Conservation (phyloP, 2,888 invertebrate species). For the Acanthosepion esculentum region DNA sequence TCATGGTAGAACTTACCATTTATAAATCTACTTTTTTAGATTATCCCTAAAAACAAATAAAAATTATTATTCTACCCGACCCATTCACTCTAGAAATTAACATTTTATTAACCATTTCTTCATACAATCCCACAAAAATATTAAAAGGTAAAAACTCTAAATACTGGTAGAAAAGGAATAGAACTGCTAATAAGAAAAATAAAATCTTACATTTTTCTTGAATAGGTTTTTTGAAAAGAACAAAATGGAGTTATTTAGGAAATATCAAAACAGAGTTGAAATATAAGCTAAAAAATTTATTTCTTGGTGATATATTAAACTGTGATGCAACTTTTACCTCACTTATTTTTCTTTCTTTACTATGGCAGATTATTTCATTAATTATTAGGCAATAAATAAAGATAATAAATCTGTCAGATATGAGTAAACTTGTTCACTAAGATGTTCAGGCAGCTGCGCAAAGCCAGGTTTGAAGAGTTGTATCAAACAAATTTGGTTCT, state of each 20-base stretch:
- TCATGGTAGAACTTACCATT: too few relatives aligned
- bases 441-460: not conserved
- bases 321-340: not conserved
- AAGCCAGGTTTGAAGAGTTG: not conserved
- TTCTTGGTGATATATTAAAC: not conserved
- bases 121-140: too few relatives aligned
- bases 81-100: too few relatives aligned
- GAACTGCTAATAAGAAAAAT: too few relatives aligned
- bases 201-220: too few relatives aligned
- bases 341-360: not conserved
- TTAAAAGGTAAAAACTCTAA: too few relatives aligned
- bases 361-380: not conserved
- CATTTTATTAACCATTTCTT: too few relatives aligned
- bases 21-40: too few relatives aligned
- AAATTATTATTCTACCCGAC: too few relatives aligned
- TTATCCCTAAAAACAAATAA: too few relatives aligned
- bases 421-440: not conserved
- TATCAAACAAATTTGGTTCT: not conserved
- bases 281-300: not conserved
- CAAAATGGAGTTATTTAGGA: not conserved
- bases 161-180: too few relatives aligned
- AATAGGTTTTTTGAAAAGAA: not conserved
- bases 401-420: not conserved
- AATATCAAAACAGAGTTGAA: not conserved
- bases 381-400: not conserved